phyloP scores from a whole-genome alignment of 2,888 invertebrate genomes.

The Schizaphis graminum region DNA sequence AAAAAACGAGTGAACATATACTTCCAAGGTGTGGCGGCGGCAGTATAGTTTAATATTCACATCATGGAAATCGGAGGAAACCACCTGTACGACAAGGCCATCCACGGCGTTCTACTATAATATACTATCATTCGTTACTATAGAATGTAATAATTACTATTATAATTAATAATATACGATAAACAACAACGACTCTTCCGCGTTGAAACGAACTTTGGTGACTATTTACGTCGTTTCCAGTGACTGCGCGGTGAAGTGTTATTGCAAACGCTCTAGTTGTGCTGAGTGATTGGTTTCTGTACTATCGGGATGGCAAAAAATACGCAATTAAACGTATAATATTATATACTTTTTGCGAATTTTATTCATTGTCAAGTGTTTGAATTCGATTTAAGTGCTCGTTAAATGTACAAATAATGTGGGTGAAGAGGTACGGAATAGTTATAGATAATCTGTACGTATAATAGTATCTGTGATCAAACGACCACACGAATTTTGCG shows the following conservation, averaged over 20 bases:
- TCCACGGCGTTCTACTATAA: background rate
- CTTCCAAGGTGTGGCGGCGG: background rate
- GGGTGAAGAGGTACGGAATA: background rate
- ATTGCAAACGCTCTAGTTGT: background rate
- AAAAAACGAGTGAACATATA: conserved; percentile 29
- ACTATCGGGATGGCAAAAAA: background rate
- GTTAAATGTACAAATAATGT: background rate
- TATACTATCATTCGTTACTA: conserved; percentile 11
- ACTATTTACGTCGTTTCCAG: background rate
- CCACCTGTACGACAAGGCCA: conserved; percentile 39
- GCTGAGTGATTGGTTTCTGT: background rate
- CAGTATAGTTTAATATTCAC: conserved; percentile 35
- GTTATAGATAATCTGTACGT: background rate
- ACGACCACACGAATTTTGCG: background rate
- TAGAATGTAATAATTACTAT: background rate
- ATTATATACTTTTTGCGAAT: background rate
- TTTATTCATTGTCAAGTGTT: background rate
- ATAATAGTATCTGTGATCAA: background rate
- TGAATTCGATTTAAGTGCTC: background rate
- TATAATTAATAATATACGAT: background rate
- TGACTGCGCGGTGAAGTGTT: background rate
- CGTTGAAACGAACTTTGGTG: background rate
- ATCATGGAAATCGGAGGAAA: conserved; percentile 36
- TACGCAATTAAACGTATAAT: background rate
- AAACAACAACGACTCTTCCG: background rate